Conservation (phyloP, 2,797 vertebrate genomes). For the Threskiornis aethiopicus region DNA sequence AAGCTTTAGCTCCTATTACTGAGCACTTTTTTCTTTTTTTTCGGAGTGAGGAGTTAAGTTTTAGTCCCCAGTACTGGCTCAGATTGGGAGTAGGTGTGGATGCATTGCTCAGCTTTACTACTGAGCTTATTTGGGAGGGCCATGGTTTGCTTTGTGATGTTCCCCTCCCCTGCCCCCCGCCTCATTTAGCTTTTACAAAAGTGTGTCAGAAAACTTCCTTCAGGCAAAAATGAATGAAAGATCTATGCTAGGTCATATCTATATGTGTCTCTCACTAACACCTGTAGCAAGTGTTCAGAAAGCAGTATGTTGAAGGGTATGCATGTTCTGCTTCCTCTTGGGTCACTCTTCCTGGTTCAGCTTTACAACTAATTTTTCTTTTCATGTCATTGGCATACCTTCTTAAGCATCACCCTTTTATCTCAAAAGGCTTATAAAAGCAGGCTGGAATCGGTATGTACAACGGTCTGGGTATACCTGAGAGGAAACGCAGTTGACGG, state of each 20-base stretch:
- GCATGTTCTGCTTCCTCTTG: background rate
- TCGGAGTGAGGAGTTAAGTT: background rate
- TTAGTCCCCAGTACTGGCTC: background rate
- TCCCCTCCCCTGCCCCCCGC: background rate
- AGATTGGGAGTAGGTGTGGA: background rate
- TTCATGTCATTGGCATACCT: background rate
- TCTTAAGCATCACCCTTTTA: background rate
- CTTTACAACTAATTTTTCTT: background rate
- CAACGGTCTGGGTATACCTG: rapidly evolving
- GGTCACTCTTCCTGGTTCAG: background rate
- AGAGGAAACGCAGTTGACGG: background rate
- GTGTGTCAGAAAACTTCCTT: background rate
- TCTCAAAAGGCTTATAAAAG: background rate
- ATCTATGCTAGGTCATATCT: background rate
- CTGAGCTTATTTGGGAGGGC: background rate
- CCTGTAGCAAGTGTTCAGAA: background rate
- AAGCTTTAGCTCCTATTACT: background rate
- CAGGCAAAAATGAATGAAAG: background rate
- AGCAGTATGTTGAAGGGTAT: background rate
- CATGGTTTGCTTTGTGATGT: background rate
- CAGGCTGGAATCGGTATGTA: rapidly evolving
- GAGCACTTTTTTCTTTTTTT: background rate
- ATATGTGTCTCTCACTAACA: background rate
- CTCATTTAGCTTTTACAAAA: background rate
- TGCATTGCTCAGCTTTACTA: background rate